Conservation (phyloP, 2,888 invertebrate genomes). For the Dione juno region DNA sequence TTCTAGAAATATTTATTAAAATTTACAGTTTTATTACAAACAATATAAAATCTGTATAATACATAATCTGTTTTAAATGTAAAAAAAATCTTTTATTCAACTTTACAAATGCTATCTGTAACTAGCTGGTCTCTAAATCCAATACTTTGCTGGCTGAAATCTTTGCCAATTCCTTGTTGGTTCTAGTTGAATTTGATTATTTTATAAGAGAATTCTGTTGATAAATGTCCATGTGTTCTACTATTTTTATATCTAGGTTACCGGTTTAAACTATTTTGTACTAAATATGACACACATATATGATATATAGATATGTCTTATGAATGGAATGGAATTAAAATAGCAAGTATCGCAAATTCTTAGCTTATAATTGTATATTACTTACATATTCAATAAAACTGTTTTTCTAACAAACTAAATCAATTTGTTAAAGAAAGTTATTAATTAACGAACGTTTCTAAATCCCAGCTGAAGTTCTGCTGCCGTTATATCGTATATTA, state of each 20-base stretch:
- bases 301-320: not conserved
- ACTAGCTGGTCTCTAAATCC: not conserved
- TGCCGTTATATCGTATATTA: not conserved
- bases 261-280: not conserved
- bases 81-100: too few species aligned
- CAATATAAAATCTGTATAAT: too few species aligned
- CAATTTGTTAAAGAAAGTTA: not conserved
- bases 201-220: constrained; percentile 4
- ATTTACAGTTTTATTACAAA: too few species aligned
- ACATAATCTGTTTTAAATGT: too few species aligned
- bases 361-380: too few species aligned
- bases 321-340: too few species aligned
- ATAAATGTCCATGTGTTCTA: not conserved
- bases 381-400: too few species aligned
- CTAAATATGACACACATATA: not conserved
- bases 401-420: not conserved
- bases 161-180: constrained; percentile 17
- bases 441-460: not conserved
- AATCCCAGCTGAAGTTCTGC: not conserved
- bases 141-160: constrained; percentile 7
- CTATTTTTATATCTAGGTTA: not conserved
- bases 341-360: too few species aligned
- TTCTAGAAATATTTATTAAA: too few species aligned
- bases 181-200: constrained; percentile 11
- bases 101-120: not conserved